Conservation (phyloP, 2,113 vertebrate genomes). For the Cinclus cinclus region DNA sequence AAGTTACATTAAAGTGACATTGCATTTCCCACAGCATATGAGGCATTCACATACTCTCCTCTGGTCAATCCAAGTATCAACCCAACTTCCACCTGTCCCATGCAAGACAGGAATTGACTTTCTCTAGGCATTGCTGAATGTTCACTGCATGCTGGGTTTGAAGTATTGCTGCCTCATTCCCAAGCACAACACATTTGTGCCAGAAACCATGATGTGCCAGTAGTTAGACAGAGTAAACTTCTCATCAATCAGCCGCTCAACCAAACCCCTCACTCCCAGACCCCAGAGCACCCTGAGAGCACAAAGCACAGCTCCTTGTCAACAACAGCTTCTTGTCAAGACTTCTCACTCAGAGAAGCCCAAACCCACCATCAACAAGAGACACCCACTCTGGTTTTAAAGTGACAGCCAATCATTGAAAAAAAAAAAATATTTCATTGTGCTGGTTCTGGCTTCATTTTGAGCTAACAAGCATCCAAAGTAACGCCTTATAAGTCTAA, state of each 20-base stretch:
- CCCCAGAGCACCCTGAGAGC: not conserved
- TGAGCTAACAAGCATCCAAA: not conserved
- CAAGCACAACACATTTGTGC: not conserved
- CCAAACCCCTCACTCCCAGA: not conserved
- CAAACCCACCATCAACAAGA: not conserved
- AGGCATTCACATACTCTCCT: not conserved
- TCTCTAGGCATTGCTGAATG: not conserved
- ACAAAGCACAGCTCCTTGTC: not conserved
- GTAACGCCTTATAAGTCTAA: fast-evolving
- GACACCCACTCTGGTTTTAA: not conserved
- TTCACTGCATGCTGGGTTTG: not conserved
- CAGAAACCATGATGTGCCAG: not conserved
- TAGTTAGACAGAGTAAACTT: not conserved
- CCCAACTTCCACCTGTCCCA: not conserved
- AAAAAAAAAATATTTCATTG: not conserved
- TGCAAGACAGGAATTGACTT: not conserved
- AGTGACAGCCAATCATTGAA: not conserved
- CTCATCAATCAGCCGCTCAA: not conserved
- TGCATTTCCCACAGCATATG: not conserved
- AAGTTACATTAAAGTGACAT: not conserved
- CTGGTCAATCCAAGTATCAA: not conserved
- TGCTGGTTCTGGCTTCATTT: not conserved
- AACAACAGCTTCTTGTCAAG: not conserved
- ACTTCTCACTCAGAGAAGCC: not conserved
- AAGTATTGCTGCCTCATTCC: not conserved